Conservation (phyloP, 1,140 invertebrate genomes). For the Nebria ingens region DNA sequence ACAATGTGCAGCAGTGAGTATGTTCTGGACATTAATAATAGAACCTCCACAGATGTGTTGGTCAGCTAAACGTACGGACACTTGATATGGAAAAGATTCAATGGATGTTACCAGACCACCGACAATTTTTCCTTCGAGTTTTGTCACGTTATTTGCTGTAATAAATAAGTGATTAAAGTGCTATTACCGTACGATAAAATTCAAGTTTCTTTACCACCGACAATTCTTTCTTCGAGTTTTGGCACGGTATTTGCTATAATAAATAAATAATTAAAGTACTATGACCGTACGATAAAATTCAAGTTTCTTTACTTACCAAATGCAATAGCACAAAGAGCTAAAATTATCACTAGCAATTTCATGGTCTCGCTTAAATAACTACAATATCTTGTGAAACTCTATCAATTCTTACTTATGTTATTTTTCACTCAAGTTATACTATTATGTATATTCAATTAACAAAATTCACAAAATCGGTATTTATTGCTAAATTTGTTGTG, state of each 20-base stretch:
- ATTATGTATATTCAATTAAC: too few species aligned
- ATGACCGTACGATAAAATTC: neutral
- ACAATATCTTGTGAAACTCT: too few species aligned
- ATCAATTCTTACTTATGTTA: too few species aligned
- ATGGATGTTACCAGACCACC: constrained; percentile 35
- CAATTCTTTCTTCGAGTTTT: too few species aligned
- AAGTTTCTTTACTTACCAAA: neutral
- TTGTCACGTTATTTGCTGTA: constrained; percentile 18
- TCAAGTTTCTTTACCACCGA: too few species aligned
- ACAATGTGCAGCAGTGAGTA: constrained; percentile 44
- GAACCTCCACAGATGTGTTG: constrained; percentile 39
- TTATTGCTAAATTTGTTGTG: too few species aligned
- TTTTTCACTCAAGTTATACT: too few species aligned
- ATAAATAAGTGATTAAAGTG: neutral
- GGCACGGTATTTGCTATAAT: too few species aligned
- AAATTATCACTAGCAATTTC: too few species aligned
- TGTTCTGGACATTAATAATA: constrained; percentile 33
- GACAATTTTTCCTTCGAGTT: constrained; percentile 39
- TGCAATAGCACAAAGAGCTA: neutral
- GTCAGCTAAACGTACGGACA: constrained; percentile 36
- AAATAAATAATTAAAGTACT: neutral
- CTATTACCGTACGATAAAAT: too few species aligned
- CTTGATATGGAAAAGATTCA: constrained; percentile 40
- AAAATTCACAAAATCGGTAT: too few species aligned
- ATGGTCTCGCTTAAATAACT: too few species aligned